A percentile compares a stretch with the other conserved stretches of the same genome.
Evolutionary conservation across 2,888 invertebrate genomes (phyloP).

Genomic region (Acronicta alni): DNA sequence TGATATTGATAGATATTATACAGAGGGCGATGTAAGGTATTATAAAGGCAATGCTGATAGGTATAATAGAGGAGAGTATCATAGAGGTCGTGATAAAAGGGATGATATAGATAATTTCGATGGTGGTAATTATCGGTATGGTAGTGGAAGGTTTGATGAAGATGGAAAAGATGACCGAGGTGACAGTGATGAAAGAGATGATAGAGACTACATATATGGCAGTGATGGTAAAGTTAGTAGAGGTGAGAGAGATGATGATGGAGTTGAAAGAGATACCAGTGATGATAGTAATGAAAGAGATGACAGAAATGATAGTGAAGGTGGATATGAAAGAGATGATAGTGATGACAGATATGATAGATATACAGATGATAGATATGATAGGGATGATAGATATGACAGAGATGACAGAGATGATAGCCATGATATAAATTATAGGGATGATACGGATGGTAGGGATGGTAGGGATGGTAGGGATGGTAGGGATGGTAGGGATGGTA

Average conservation of each 20-base stretch:
- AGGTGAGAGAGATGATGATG: not conserved
- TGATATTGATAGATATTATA: not conserved
- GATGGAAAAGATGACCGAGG: conserved; percentile 6
- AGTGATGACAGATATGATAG: not conserved
- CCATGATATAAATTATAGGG: conserved; percentile 12
- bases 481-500: conserved; percentile 10
- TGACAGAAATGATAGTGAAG: conserved; percentile 1
- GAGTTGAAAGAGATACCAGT: not conserved
- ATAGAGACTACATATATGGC: conserved; percentile 8
- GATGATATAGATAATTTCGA: no score
- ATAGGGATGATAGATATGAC: conserved; percentile 4
- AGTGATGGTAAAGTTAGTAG: not conserved
- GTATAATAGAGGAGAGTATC: not conserved
- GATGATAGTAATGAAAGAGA: conserved; percentile 6
- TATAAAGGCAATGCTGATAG: not conserved
- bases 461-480: not conserved
- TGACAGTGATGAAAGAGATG: not conserved
- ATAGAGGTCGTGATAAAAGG: not conserved
- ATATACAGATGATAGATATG: not conserved
- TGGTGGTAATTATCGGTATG: not conserved
- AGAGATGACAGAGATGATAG: conserved; percentile 1
- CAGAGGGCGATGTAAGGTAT: not conserved
- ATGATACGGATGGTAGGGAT: not conserved
- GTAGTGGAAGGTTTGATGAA: not conserved
- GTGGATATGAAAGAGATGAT: not conserved